Base-by-base conservation (phyloP, 2,797 vertebrate genomes). In the Chromobotia macracanthus region DNA sequence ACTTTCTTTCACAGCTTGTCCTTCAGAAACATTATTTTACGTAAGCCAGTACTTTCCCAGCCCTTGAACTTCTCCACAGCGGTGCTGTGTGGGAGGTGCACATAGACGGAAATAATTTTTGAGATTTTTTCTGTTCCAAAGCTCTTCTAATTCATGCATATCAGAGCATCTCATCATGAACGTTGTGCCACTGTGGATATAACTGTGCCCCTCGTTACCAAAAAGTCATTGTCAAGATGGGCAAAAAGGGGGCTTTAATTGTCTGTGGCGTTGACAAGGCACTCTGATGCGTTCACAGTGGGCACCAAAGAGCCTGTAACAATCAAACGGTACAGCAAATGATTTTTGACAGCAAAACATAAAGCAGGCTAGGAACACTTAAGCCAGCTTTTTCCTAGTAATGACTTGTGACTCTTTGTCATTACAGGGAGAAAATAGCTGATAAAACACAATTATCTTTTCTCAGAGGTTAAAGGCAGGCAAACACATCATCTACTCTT, bases 191-290 rank as follows among this genome's bases (percentile, higher is more conserved):
- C 69, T 58, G 71, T 21, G 0, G 23, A 72, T 55, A 72, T 84
- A 65, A 86, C 80, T 82, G 66, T 11, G 15, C 64, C 75, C 18
- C 69, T 76, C 67, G 72, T 85, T 82, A 82, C 71, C 55, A 77
- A 56, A 71, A 41, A 79, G 58, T 79, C 61, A 80, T 83, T 85
- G 82, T 82, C 69, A 79, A 72, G 50, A 53, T 65, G 8, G 1
- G 38, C 9, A 41, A 41, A 67, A 48, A 74, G 61, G 50, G 55
- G 67, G 51, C 53, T 79, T 23, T 77, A 61, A 84, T 81, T 78
- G 31, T 61, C 64, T 19, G 58, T 44, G 15, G 23, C 53, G 3
- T 55, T 79, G 80, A 84, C 63, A 38, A 70, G 58, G 55, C 16
- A 38, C 41, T 58, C 38, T 7, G 38, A 8, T 7, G 9, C 31